phyloP scores from a whole-genome alignment of 1,140 invertebrate species.

The Zaprionus ornatus region DNA sequence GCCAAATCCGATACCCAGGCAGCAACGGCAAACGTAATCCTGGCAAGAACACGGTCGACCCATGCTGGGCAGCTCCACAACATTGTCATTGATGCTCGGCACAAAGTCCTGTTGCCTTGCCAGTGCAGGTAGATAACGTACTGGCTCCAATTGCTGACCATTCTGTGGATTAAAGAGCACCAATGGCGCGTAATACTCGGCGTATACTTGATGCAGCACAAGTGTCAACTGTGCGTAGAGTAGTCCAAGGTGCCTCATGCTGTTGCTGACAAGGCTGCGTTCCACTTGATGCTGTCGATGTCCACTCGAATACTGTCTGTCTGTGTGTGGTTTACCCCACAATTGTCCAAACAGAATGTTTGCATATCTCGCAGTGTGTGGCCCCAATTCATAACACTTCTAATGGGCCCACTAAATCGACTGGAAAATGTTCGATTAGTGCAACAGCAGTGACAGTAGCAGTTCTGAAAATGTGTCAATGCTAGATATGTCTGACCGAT shows the following conservation, averaged over 20 bases:
- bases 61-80: slow-evolving; percentile 54
- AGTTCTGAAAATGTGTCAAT: slow-evolving; percentile 62
- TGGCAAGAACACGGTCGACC: slow-evolving; percentile 57
- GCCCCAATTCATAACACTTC: slow-evolving; percentile 22
- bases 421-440: slow-evolving; percentile 67
- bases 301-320: slow-evolving; percentile 20
- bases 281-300: slow-evolving; percentile 35
- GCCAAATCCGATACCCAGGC: slow-evolving; percentile 53
- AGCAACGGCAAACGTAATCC: slow-evolving; percentile 59
- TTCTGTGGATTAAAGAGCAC: slow-evolving; percentile 47
- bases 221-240: slow-evolving; percentile 14
- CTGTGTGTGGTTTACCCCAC: slow-evolving; percentile 51
- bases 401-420: slow-evolving; percentile 49
- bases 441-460: not conserved
- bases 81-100: slow-evolving; percentile 40
- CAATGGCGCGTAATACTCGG: slow-evolving; percentile 28
- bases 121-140: slow-evolving; percentile 4
- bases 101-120: not conserved
- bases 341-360: slow-evolving; percentile 72
- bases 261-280: slow-evolving; percentile 27
- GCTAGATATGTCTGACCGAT: slow-evolving; percentile 49
- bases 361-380: slow-evolving; percentile 22
- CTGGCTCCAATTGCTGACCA: slow-evolving; percentile 34
- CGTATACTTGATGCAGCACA: slow-evolving; percentile 10
- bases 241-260: slow-evolving; percentile 44